Percentiles rank a stretch among this genome's conserved stretches.
These are phyloP conservation scores for Campoletis sonorensis DNA, from an alignment of 1,140 invertebrate genomes.

Conservation along the genomic window DNA sequence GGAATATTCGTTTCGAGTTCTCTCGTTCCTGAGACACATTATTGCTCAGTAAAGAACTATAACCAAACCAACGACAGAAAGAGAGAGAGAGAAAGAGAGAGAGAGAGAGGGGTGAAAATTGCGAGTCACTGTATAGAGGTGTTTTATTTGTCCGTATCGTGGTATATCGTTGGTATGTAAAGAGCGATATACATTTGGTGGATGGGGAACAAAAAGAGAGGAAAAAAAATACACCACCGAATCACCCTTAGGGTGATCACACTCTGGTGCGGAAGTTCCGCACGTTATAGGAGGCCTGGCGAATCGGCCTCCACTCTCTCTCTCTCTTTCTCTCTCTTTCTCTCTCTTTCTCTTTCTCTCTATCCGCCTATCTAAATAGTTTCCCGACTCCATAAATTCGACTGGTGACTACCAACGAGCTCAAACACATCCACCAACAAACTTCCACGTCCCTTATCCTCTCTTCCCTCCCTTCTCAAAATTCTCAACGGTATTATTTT, in stretches of 20 bases:
- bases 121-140: background rate
- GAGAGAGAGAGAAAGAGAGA: too few species aligned
- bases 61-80: background rate
- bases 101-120: background rate
- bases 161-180: constrained; percentile 25
- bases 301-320: constrained; percentile 49
- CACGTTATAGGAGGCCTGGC: background rate
- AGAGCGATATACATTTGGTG: constrained; percentile 10
- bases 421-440: constrained; percentile 39
- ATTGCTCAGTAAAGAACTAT: too few species aligned
- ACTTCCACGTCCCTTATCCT: background rate
- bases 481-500: too few species aligned
- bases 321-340: too few species aligned
- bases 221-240: constrained; percentile 34
- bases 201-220: constrained; percentile 22
- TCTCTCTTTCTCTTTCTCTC: too few species aligned
- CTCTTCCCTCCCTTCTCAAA: background rate
- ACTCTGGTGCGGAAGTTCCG: background rate
- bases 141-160: constrained; percentile 23
- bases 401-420: constrained; percentile 17
- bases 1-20: constrained; percentile 33
- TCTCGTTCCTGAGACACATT: background rate
- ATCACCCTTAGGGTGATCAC: constrained; percentile 47
- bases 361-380: constrained; percentile 67
- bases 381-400: constrained; percentile 64